Conservation (phyloP, 2,113 vertebrate species). For the Limnothrissa miodon region DNA sequence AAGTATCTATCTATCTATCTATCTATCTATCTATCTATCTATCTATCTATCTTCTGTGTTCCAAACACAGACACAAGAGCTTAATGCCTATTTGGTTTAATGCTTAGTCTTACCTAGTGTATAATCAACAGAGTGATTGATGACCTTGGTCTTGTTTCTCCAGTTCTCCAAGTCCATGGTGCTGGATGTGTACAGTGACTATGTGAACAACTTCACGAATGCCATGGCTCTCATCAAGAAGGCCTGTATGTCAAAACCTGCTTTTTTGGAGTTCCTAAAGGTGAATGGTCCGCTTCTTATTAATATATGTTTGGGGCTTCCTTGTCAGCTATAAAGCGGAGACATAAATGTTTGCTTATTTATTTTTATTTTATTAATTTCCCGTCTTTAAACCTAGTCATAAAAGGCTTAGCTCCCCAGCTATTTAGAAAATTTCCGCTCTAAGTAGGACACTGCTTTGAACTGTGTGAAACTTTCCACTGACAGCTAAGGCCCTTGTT, state of each 20-base stretch:
- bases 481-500: not conserved
- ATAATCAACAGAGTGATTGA: too few species aligned
- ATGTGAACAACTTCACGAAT: slow-evolving; percentile 95
- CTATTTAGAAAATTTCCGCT: not conserved
- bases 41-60: too few species aligned
- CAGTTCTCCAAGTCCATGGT: slow-evolving; percentile 99
- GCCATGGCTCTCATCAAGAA: slow-evolving; percentile 97
- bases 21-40: too few species aligned
- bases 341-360: not conserved
- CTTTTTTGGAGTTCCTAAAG: slow-evolving; percentile 96
- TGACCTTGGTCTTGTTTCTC: not conserved
- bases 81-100: too few species aligned
- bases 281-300: slow-evolving; percentile 60
- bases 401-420: not conserved
- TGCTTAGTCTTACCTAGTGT: too few species aligned
- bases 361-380: not conserved
- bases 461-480: not conserved
- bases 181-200: slow-evolving; percentile 93
- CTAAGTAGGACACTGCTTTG: not conserved
- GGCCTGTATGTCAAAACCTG: slow-evolving; percentile 90
- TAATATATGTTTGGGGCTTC: not conserved
- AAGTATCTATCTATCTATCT: too few species aligned
- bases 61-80: too few species aligned
- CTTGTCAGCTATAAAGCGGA: not conserved
- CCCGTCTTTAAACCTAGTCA: not conserved